A percentile compares a stretch with the other conserved stretches of the same genome.
Evolutionary conservation across 2,888 invertebrate species (phyloP).

Genomic region (Cactoblastis cactorum): DNA sequence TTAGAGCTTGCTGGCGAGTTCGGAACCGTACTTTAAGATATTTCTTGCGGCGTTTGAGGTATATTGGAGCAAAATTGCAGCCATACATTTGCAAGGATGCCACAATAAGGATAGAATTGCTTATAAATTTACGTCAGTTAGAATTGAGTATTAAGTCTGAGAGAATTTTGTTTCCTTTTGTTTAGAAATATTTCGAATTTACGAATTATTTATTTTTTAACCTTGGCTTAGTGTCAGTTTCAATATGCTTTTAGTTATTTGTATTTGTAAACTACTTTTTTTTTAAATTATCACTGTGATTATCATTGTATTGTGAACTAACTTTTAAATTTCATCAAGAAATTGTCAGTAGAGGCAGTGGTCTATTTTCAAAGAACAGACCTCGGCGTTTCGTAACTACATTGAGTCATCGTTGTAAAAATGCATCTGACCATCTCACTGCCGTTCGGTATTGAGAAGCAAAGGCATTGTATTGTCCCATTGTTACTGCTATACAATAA

Average conservation of each 20-base stretch:
- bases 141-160: slow-evolving; percentile 16
- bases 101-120: slow-evolving; percentile 29
- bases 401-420: slow-evolving; percentile 20
- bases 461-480: slow-evolving; percentile 52
- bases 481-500: slow-evolving; percentile 10
- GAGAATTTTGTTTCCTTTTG: neutral
- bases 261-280: too few relatives aligned
- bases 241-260: too few relatives aligned
- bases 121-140: slow-evolving; percentile 38
- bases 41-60: slow-evolving; percentile 46
- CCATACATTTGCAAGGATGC: slow-evolving; percentile 18
- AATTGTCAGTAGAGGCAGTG: too few relatives aligned
- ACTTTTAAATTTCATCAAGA: too few relatives aligned
- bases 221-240: too few relatives aligned
- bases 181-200: neutral
- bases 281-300: too few relatives aligned
- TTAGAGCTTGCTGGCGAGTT: neutral
- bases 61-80: slow-evolving; percentile 47
- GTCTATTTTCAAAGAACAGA: neutral
- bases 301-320: too few relatives aligned
- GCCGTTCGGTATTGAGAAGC: slow-evolving; percentile 67
- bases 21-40: slow-evolving; percentile 27
- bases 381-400: neutral
- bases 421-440: slow-evolving; percentile 22
- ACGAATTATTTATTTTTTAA: too few relatives aligned